phyloP scores from a whole-genome alignment of 2,797 vertebrate genomes.

The Myripristis murdjan region DNA sequence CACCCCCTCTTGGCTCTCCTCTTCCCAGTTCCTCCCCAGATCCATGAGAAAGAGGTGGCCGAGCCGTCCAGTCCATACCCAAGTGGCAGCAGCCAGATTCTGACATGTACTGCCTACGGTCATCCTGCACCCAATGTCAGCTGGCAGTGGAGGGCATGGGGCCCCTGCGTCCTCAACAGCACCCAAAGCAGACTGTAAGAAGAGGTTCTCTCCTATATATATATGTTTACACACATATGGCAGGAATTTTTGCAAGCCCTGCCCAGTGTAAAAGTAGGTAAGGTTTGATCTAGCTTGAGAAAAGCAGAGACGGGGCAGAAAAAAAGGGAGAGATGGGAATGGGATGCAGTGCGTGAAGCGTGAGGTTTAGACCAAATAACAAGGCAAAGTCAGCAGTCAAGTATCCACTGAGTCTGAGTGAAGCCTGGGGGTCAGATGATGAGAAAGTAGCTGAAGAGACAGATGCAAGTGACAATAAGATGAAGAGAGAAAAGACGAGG shows the following conservation, averaged over 20 bases:
- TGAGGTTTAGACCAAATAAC: conserved; percentile 52
- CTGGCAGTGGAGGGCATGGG: conserved; percentile 97
- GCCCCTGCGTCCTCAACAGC: conserved; percentile 91
- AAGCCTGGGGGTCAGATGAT: no score
- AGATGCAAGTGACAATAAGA: background rate
- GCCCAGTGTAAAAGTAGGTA: conserved; percentile 27
- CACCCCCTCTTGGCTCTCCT: conserved; percentile 16
- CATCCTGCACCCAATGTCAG: conserved; percentile 88
- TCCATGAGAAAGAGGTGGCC: conserved; percentile 96
- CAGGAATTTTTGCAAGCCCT: background rate
- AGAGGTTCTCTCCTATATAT: conserved; percentile 24
- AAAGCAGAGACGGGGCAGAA: conserved; percentile 4
- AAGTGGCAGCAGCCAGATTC: conserved; percentile 92
- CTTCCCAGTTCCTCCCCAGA: conserved; percentile 91
- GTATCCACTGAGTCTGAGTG: conserved; percentile 12
- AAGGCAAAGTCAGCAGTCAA: conserved; percentile 50
- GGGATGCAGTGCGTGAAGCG: conserved; percentile 28
- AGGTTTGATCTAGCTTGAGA: background rate
- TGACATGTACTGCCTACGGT: conserved; percentile 94
- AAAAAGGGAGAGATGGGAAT: conserved; percentile 14
- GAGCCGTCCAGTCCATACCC: conserved; percentile 92
- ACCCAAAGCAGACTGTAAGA: conserved; percentile 90
- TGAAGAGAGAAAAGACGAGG: conserved; percentile 13
- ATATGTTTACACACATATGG: conserved; percentile 15
- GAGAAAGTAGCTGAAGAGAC: conserved; percentile 6